phyloP scores from a whole-genome alignment of 2,888 invertebrate species.

The Notocelia uddmanniana region DNA sequence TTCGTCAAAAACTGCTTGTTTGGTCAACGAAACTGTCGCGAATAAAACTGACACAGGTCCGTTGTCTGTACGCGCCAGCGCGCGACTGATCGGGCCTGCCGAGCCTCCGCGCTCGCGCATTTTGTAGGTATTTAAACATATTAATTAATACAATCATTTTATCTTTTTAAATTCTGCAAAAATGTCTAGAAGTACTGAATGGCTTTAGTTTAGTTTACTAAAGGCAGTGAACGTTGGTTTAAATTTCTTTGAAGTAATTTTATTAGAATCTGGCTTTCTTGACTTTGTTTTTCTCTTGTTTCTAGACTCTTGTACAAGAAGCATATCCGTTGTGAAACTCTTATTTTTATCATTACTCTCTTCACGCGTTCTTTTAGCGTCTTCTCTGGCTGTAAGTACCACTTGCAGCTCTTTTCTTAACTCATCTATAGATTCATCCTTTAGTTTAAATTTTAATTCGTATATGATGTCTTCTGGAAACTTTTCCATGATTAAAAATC shows the following conservation, averaged over 20 bases:
- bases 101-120: no score
- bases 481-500: conserved; percentile 23
- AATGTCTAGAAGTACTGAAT: no score
- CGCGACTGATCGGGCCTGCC: no score
- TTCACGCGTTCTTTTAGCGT: neutral
- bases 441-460: conserved; percentile 2
- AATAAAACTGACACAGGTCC: no score
- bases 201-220: neutral
- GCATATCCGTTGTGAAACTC: neutral
- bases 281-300: neutral
- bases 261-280: neutral
- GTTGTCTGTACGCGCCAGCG: no score
- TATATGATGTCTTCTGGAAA: neutral
- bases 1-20: no score
- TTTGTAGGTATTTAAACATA: no score
- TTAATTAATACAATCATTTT: no score
- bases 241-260: neutral
- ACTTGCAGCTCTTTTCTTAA: neutral
- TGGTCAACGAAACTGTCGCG: no score
- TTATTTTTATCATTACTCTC: neutral
- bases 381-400: conserved; percentile 1
- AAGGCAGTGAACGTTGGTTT: neutral
- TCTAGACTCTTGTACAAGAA: neutral
- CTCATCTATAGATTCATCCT: neutral
- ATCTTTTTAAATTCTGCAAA: no score